Evolutionary conservation across 1,140 invertebrate species (phyloP).

Genomic region (Drosophila littoralis): DNA sequence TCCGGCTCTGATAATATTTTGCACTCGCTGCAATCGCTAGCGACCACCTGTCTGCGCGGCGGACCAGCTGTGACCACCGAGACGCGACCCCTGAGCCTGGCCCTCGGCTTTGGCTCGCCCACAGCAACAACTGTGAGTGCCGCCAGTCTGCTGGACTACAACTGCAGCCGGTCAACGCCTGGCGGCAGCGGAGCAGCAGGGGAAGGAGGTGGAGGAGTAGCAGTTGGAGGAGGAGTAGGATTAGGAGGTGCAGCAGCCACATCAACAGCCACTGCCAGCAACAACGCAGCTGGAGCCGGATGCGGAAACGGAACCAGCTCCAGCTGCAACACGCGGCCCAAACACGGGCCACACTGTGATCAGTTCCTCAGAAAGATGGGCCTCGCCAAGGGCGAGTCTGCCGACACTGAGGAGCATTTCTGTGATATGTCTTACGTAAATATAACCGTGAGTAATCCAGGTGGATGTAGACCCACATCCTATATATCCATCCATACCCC

Average conservation of each 20-base stretch:
- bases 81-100: slow-evolving; percentile 43
- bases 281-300: slow-evolving; percentile 32
- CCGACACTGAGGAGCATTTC: slow-evolving; percentile 83
- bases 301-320: slow-evolving; percentile 19
- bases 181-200: neutral
- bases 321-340: slow-evolving; percentile 55
- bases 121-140: slow-evolving; percentile 18
- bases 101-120: slow-evolving; percentile 20
- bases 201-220: neutral
- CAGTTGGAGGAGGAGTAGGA: slow-evolving; percentile 12
- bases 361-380: slow-evolving; percentile 84
- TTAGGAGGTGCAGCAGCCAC: slow-evolving; percentile 30
- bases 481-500: no score
- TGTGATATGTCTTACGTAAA: slow-evolving; percentile 84
- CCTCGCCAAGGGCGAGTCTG: slow-evolving; percentile 74
- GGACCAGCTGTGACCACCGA: slow-evolving; percentile 48
- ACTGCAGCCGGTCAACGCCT: slow-evolving; percentile 18
- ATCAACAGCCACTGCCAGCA: slow-evolving; percentile 48
- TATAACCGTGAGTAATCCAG: slow-evolving; percentile 74
- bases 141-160: slow-evolving; percentile 28
- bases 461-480: neutral
- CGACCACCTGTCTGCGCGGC: slow-evolving; percentile 77
- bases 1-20: slow-evolving; percentile 73
- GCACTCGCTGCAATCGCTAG: slow-evolving; percentile 78
- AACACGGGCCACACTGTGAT: slow-evolving; percentile 84